These are phyloP conservation scores for Bombus impatiens DNA, from an alignment of 1,140 invertebrate species.

Conservation along the genomic window DNA sequence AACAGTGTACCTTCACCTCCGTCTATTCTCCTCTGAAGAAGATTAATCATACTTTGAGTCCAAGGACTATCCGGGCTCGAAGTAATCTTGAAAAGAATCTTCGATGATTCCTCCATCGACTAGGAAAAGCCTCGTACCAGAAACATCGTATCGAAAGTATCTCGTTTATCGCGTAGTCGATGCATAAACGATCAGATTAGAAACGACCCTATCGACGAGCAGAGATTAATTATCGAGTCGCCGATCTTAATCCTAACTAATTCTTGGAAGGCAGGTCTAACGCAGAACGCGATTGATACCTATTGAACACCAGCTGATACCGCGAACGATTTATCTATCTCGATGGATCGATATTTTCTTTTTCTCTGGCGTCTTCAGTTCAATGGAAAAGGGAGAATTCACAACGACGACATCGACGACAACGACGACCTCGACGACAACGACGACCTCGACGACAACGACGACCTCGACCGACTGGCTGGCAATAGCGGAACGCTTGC, in stretches of 20 bases:
- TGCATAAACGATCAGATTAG: constrained; percentile 36
- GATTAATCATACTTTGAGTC: constrained; percentile 44
- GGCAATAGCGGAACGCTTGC: constrained; percentile 10
- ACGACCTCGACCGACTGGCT: constrained; percentile 13
- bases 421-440: constrained; percentile 13
- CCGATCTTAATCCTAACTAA: constrained; percentile 35
- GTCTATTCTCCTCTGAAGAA: constrained; percentile 12
- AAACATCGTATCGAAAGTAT: not conserved
- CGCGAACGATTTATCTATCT: constrained; percentile 29
- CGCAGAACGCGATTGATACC: not conserved
- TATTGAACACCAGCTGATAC: constrained; percentile 4
- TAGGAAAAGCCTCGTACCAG: too few relatives aligned
- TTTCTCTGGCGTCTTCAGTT: not conserved
- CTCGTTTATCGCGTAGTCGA: constrained; percentile 6
- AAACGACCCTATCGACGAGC: not conserved
- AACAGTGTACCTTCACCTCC: constrained; percentile 7
- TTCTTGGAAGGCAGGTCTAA: not conserved
- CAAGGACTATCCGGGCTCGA: not conserved
- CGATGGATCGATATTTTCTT: constrained; percentile 38
- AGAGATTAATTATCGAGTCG: constrained; percentile 41
- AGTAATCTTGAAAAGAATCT: constrained; percentile 43
- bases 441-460: constrained; percentile 1
- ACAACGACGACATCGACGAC: constrained; percentile 5
- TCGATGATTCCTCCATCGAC: not conserved
- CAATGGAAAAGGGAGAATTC: constrained; percentile 9